Base-by-base conservation (phyloP, 2,888 invertebrate genomes). In the Desoria tigrina region DNA sequence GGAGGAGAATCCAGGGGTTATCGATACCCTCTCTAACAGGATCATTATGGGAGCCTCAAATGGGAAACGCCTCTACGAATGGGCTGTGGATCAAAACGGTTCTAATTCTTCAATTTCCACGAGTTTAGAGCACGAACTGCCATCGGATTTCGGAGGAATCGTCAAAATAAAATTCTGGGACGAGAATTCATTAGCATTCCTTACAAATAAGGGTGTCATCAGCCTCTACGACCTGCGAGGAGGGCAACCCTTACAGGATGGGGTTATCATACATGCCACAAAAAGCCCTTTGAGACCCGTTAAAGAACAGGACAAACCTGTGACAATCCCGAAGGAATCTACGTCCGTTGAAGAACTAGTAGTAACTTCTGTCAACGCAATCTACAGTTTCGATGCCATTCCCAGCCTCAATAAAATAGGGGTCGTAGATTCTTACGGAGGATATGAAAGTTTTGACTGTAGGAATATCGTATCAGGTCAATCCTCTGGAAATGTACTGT, bases 121-220 rank as follows among this genome's bases (percentile, higher is more conserved):
- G 9, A 9, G 2, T 54, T 45, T 21, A 6, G n/a, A 45, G 16
- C 51, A 51, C 51, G 26, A 24, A 11, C 26, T 51, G 2, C 6
- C 24, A 11, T 51, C 51, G 6, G 27, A 23, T 16, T 42, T 21
- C 23, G 63, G 69, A 2, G 42, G 49, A 16, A 63, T 68, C 4
- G 27, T 55, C 0, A 75, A 74, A 63, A 39, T 73, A 21, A 70
- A 71, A 49, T 71, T 65, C 45, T 74, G 73, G 74, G 65, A 71
- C 32, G 65, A 71, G 1, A 66, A 70, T 27, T 39, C 71, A 4
- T 53, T 72, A 9, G 50, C 65, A 37, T 74, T 72, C 27, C 61
- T 65, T 7, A 73, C 73, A 7, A 37, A 16, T 7, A 55, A 55
- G 11, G 75, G 75, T n/a, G 57, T 59, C 1, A 49, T 75, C 24